Percentiles rank a stretch among this genome's conserved stretches.
phyloP scores from a whole-genome alignment of 2,113 vertebrate genomes.

The Calypte anna region DNA sequence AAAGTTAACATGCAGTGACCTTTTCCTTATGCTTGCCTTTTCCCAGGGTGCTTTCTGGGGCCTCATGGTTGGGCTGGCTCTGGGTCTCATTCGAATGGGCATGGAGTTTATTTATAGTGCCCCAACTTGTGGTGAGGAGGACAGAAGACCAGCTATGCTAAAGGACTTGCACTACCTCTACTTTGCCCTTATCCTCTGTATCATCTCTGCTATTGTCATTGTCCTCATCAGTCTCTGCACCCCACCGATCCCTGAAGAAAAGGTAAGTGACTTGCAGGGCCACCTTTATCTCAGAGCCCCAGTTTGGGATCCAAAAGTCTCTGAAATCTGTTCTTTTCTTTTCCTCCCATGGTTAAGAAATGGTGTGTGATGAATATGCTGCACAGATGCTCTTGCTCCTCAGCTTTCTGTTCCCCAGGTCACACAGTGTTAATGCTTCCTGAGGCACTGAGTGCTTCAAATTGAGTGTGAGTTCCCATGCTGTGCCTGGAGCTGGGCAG shows the following conservation, averaged over 20 bases:
- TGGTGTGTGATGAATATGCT: not conserved
- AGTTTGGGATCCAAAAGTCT: fast-evolving
- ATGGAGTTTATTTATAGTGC: conserved; percentile 84
- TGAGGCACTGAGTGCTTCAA: conserved; percentile 7
- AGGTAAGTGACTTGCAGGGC: conserved; percentile 75
- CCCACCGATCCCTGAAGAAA: conserved; percentile 80
- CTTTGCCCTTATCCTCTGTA: conserved; percentile 89
- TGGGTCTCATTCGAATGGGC: conserved; percentile 85
- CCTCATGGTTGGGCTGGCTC: conserved; percentile 84
- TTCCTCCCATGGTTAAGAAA: not conserved
- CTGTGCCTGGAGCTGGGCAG: conserved; percentile 47
- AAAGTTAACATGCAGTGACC: not conserved
- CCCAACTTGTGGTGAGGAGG: conserved; percentile 87
- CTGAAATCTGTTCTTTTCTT: not conserved
- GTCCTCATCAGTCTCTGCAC: conserved; percentile 84
- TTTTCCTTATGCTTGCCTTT: not conserved
- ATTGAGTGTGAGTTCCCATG: conserved; percentile 51
- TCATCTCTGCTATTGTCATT: conserved; percentile 78
- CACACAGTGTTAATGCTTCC: conserved; percentile 31
- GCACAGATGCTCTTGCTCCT: not conserved
- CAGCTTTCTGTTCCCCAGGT: not conserved
- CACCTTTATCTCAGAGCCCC: not conserved
- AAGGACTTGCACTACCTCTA: conserved; percentile 92
- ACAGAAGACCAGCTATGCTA: conserved; percentile 83
- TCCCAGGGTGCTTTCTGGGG: conserved; percentile 96